A percentile compares a stretch with the other conserved stretches of the same genome.
Conservation (phyloP, 1,140 invertebrate species). For the Ptiloglossa arizonensis region DNA sequence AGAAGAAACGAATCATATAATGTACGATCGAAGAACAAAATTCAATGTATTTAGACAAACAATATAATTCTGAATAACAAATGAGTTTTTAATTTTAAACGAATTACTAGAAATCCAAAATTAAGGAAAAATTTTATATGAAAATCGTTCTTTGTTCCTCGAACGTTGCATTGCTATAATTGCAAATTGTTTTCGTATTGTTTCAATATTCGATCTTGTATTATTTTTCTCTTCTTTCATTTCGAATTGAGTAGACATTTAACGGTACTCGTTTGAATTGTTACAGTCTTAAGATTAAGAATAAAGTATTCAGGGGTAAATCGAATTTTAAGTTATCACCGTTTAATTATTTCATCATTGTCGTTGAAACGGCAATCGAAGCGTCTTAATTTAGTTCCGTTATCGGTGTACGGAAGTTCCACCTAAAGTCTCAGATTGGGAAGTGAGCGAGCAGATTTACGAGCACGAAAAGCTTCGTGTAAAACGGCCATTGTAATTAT, state of each 20-base stretch:
- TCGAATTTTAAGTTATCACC: background rate
- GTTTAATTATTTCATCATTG: constrained; percentile 4
- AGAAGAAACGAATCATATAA: too few species aligned
- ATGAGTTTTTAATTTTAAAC: too few species aligned
- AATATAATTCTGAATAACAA: too few species aligned
- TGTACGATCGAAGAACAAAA: too few species aligned
- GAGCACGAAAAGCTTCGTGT: constrained; percentile 35
- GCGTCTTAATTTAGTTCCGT: constrained; percentile 27
- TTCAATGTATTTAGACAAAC: too few species aligned
- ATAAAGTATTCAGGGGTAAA: background rate
- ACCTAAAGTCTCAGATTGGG: background rate
- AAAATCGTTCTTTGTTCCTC: too few species aligned
- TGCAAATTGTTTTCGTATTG: too few species aligned
- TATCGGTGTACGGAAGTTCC: constrained; percentile 15
- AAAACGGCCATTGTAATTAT: constrained; percentile 41
- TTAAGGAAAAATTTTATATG: too few species aligned
- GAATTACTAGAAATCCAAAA: too few species aligned
- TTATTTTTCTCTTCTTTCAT: too few species aligned
- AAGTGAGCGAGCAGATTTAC: constrained; percentile 31
- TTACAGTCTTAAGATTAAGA: background rate
- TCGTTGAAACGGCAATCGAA: background rate
- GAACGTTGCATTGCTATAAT: too few species aligned
- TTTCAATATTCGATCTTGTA: too few species aligned
- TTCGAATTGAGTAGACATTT: background rate
- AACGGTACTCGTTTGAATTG: background rate